A percentile compares a stretch with the other conserved stretches of the same genome.
These are phyloP conservation scores for Strigamia crassipes DNA, from an alignment of 2,888 invertebrate genomes.

Conservation along the genomic window DNA sequence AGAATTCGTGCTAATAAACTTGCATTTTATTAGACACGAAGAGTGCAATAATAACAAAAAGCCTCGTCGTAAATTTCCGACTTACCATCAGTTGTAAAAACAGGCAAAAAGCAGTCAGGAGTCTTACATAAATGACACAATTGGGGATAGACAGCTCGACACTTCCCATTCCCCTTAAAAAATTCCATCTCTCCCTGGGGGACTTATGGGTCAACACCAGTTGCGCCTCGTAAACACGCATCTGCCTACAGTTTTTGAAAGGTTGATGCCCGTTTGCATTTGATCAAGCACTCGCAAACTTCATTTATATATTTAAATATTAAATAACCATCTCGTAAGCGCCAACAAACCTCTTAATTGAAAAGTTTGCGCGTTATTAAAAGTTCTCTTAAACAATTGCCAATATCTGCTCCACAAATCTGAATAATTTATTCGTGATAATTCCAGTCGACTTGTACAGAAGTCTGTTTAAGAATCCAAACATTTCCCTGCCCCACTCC, in stretches of 20 bases:
- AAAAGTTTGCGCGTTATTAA: constrained; percentile 13
- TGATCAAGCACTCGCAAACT: not conserved
- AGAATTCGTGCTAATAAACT: constrained; percentile 11
- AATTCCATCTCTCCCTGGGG: not conserved
- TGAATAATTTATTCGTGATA: not conserved
- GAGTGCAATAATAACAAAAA: constrained; percentile 26
- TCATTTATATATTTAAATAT: constrained; percentile 6
- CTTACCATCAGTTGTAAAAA: not conserved
- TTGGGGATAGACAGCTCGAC: constrained; percentile 16
- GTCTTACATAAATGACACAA: constrained; percentile 13
- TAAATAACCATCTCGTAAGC: not conserved
- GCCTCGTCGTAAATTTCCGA: not conserved
- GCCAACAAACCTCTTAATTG: not conserved
- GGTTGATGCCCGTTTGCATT: not conserved
- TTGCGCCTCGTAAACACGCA: constrained; percentile 1
- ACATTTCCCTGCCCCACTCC: not conserved
- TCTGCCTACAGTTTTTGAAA: not conserved
- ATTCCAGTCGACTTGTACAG: not conserved
- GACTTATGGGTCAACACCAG: constrained; percentile 13
- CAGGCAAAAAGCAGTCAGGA: not conserved
- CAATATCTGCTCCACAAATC: not conserved
- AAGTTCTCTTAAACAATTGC: not conserved
- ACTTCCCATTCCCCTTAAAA: not conserved
- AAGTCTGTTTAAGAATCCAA: not conserved
- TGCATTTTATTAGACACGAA: constrained; percentile 15